Evolutionary conservation across 2,113 vertebrate species (phyloP), one percentile per base, ranked within the genome.

Genomic region (Corythoichthys haematopterus): DNA sequence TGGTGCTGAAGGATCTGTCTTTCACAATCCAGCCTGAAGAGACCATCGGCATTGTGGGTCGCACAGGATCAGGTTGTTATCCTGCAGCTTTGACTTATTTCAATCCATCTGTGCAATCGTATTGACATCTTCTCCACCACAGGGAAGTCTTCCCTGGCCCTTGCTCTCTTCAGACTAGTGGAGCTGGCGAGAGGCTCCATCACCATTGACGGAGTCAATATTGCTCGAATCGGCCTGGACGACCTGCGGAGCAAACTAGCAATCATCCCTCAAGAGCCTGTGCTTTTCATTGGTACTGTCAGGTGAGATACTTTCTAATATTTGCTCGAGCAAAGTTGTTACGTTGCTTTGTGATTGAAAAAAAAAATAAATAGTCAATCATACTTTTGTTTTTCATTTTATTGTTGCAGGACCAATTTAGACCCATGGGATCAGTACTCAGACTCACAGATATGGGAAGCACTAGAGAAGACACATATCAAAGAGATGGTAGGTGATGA

Each of bases 261-360:
- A 72, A 91, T 94, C 82, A 93, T 94, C 77, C 92, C 93, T 61
- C 93, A 94, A 77, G 92, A 93, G 81, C 92, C 92, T 2, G 86
- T 93, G 60, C 91, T 92, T 63, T 93, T 93, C 74, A 90, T 92
- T 14, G 92, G 92, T 64, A 91, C 90, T 15, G 76, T 93, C 87
- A 92, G 91, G 92, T 93, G 80, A 84, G 72, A 63, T 57, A 10
- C 12, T 51, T 9, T 28, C 28, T 36, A 53, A 63, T 64, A 46
- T 62, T 3, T 62, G 40, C 43, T 46, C 43, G 16, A 55, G 52
- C 52, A 55, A 33, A 55, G 52, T 55, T 55, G 20, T 28, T 28
- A 4, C 52, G 35, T 36, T 36, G 33, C 55, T 57, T 6, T 57
- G 33, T 57, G 55, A 57, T 57, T 12, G 36, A 57, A 57, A 57